Base-by-base conservation (phyloP, 2,113 vertebrate species). In the Charina bottae region DNA sequence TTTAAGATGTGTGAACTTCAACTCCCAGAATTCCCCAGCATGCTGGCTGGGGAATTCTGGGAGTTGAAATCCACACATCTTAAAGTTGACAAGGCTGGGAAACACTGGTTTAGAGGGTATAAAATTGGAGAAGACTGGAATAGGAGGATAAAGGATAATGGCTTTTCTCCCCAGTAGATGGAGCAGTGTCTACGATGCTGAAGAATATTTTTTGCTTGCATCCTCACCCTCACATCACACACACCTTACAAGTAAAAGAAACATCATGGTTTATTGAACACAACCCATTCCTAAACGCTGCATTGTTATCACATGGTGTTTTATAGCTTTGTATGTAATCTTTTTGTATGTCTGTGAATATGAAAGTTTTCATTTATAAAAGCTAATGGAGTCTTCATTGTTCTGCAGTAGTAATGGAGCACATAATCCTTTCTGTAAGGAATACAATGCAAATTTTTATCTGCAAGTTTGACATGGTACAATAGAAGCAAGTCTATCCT, bases 161-260 rank as follows among this genome's bases (percentile, higher is more conserved):
- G 33, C 17, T 58, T 86, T 53, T 90, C 89, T 49, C 59, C 13
- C 95, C 97, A 95, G 89, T 93, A 97, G 96, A 64, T 97, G 96
- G 95, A 72, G 92, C 94, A 62, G 7, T 37, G 23, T 64, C 89
- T 95, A 94, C 91, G 46, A 87, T 91, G 68, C 6, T 92, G 49
- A 49, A 88, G 60, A 92, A 21, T 58, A 28, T 5, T 72, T 89
- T 85, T 64, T 7, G 21, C 1, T 64, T 62, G 26, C 49, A 33
- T 12, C n/a, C 17, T 1, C 26, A 12, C 7, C 21, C 60, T n/a
- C 42, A 89, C 90, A 56, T 60, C 7, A 33, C 33, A 26, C 8
- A 11, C 9, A 64, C 33, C 24, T 83, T 60, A 23, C 24, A 17
- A 64, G 7, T 58, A 46, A 56, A 17, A 64, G 24, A 62, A 64